Base-by-base conservation (phyloP, 2,888 invertebrate genomes). In the Syrista parreyssii region DNA sequence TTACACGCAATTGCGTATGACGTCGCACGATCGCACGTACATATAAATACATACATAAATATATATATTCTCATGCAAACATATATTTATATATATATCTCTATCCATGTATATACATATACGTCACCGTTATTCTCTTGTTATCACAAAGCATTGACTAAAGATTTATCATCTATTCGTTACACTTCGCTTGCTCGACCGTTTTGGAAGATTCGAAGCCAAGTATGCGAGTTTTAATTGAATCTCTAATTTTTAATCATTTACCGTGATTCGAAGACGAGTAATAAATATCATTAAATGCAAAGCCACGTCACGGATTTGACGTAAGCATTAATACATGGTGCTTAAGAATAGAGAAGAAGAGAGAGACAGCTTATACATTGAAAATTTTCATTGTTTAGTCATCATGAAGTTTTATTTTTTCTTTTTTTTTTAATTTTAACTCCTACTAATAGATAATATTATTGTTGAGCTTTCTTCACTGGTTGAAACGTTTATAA, bases 91-190 rank as follows among this genome's bases (percentile, higher is more conserved):
- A 75, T 76, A 73, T 79, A 73, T 76, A 72, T 68, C 69, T 79
- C 31, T 77, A 72, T 77, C 36, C 40, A 68, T 40, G 36, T 34
- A 73, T 75, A 33, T 68, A 76, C 76, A 32, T 72, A 69, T 74
- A 71, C 74, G 71, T 80, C n/a, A 15, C n/a, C 40, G 15, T 72
- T 78, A 35, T 78, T 71, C 73, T 73, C 75, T 72, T 72, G 40
- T 79, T 81, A 82, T 83, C 81, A 83, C 82, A 83, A 82, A 81
- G 80, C 81, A 80, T 80, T 82, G 82, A 83, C 82, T 82, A 82
- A 80, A 82, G 79, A 76, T 36, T 77, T 71, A 71, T 71, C 9
- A 55, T 36, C 35, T 74, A 77, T 69, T 71, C 34, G 40, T 75
- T 71, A 75, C 69, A 69, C 55, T 75, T 75, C 74, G 74, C 73